Evolutionary conservation across 2,797 vertebrate genomes (phyloP).

Genomic region (Pristis pectinata): DNA sequence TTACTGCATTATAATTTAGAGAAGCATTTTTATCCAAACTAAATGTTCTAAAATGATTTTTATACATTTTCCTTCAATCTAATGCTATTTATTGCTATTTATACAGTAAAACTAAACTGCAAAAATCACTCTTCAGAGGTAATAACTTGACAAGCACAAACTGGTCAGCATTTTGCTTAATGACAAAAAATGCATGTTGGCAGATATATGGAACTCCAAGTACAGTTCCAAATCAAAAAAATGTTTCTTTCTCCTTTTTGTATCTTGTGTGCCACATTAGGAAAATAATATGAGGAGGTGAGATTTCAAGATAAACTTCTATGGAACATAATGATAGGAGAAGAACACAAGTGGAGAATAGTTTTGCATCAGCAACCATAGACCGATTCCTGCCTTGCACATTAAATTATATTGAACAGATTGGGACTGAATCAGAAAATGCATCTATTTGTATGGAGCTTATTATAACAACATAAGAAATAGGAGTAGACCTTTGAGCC

Average conservation of each 20-base stretch:
- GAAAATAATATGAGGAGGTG: conserved; percentile 42
- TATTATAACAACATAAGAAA: no score
- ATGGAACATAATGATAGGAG: no score
- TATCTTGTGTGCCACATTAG: conserved; percentile 57
- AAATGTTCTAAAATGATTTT: neutral
- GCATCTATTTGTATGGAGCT: neutral
- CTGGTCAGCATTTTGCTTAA: neutral
- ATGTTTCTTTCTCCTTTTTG: conserved; percentile 61
- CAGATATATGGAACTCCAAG: no score
- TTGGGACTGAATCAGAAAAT: neutral
- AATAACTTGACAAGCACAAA: neutral
- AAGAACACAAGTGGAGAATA: no score
- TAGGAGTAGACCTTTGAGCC: no score
- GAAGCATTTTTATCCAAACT: neutral
- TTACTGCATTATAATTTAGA: neutral
- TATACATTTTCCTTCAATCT: neutral
- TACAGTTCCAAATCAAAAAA: conserved; percentile 58
- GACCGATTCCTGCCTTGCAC: no score
- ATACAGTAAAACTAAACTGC: neutral
- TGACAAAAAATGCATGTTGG: neutral
- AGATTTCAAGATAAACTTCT: no score
- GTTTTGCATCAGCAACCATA: no score
- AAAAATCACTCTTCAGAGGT: neutral
- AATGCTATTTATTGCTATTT: neutral
- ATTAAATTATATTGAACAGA: no score